Evolutionary conservation across 1,140 invertebrate genomes (phyloP).

Genomic region (Bombus pyrosoma): DNA sequence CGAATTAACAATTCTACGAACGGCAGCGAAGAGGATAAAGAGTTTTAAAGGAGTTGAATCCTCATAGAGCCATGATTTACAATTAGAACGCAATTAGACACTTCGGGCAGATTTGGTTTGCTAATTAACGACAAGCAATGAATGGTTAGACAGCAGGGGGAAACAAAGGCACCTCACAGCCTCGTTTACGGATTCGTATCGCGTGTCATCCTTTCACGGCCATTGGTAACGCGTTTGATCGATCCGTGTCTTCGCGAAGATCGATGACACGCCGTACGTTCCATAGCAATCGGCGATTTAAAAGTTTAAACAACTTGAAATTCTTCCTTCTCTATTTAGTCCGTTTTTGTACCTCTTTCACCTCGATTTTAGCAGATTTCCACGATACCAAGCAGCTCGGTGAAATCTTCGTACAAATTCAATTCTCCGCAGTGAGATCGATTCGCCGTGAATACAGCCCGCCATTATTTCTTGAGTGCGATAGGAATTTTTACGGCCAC

Average conservation of each 20-base stretch:
- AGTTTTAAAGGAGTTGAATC: not conserved
- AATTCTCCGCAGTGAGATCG: slow-evolving; percentile 60
- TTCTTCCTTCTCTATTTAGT: not conserved
- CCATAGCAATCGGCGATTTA: slow-evolving; percentile 6
- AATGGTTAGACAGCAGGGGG: no score
- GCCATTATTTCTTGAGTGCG: slow-evolving; percentile 52
- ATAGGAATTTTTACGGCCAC: slow-evolving; percentile 73
- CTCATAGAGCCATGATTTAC: not conserved
- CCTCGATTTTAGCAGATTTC: slow-evolving; percentile 6
- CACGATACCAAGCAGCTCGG: not conserved
- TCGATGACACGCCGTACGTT: slow-evolving; percentile 17
- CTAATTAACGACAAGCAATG: slow-evolving; percentile 23
- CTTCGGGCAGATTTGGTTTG: slow-evolving; percentile 27
- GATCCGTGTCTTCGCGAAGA: slow-evolving; percentile 38
- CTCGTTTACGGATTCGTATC: slow-evolving; percentile 40
- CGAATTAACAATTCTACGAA: not conserved
- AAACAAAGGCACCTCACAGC: not conserved
- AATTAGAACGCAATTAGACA: not conserved
- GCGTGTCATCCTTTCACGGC: slow-evolving; percentile 14
- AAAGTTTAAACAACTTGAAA: not conserved
- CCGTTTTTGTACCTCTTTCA: no score
- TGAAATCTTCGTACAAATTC: slow-evolving; percentile 64
- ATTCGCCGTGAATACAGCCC: slow-evolving; percentile 59
- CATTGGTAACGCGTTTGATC: slow-evolving; percentile 33
- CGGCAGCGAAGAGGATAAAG: no score